These are phyloP conservation scores for Urocitellus parryii DNA, from an alignment of 2,113 vertebrate species.

Conservation along the genomic window DNA sequence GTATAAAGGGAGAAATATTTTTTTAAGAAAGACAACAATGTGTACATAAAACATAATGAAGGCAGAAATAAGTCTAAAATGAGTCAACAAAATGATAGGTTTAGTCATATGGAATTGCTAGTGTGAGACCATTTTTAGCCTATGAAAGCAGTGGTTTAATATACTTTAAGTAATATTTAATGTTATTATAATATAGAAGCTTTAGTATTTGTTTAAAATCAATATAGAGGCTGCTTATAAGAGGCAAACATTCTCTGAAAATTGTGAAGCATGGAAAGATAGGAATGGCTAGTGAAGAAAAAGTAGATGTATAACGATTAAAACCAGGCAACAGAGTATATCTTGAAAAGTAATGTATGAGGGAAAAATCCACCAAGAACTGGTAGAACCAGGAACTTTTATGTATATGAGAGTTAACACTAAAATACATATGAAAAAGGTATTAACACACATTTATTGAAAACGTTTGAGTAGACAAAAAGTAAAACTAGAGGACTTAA, in stretches of 20 bases:
- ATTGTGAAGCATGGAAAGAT: neutral
- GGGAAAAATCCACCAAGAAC: neutral
- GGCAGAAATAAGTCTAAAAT: neutral
- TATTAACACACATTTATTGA: neutral
- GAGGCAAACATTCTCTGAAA: neutral
- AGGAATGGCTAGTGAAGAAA: neutral
- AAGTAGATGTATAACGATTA: neutral
- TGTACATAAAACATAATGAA: neutral
- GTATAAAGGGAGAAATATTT: neutral
- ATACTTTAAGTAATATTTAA: neutral
- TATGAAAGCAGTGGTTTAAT: neutral
- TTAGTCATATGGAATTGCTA: neutral
- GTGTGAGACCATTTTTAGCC: neutral
- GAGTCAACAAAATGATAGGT: neutral
- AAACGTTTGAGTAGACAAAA: conserved; percentile 16
- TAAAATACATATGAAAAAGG: neutral
- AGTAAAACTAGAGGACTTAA: neutral
- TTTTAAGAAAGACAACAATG: neutral
- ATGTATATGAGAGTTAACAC: neutral
- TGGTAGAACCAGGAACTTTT: neutral
- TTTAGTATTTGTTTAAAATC: conserved; percentile 32
- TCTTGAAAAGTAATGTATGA: neutral
- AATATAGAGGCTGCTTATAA: neutral
- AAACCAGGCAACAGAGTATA: neutral
- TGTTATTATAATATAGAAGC: neutral